Conservation (phyloP, 2,888 invertebrate species). For the Sphinx pinastri region DNA sequence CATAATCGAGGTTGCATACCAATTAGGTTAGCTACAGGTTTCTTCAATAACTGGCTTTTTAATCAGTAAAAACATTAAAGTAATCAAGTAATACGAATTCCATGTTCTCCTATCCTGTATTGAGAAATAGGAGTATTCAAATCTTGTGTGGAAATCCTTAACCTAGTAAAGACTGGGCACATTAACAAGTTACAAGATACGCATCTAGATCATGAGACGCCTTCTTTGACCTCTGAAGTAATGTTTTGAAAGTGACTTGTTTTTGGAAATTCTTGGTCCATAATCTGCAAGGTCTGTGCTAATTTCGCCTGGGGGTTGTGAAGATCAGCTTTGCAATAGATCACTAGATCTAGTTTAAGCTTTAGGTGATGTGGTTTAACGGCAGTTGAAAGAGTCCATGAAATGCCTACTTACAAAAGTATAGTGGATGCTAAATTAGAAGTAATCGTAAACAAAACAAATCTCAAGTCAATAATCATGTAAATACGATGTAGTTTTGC, state of each 20-base stretch:
- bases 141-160: conserved; percentile 18
- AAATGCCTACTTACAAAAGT: too few species aligned
- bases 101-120: conserved; percentile 9
- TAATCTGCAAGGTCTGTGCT: neutral
- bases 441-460: too few species aligned
- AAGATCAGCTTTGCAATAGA: too few species aligned
- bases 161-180: conserved; percentile 17
- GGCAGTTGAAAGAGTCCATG: too few species aligned
- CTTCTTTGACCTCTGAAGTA: conserved; percentile 11
- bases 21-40: too few species aligned
- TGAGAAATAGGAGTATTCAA: conserved; percentile 16
- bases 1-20: too few species aligned
- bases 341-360: too few species aligned
- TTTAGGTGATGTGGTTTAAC: too few species aligned
- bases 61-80: conserved; percentile 10
- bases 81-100: conserved; percentile 9
- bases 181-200: conserved; percentile 12
- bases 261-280: neutral
- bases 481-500: too few species aligned
- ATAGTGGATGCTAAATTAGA: too few species aligned
- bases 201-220: conserved; percentile 14
- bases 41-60: neutral
- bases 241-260: conserved; percentile 12
- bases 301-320: too few species aligned
- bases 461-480: too few species aligned